Base-by-base conservation (phyloP, 2,113 vertebrate species). In the Oreamnos americanus region DNA sequence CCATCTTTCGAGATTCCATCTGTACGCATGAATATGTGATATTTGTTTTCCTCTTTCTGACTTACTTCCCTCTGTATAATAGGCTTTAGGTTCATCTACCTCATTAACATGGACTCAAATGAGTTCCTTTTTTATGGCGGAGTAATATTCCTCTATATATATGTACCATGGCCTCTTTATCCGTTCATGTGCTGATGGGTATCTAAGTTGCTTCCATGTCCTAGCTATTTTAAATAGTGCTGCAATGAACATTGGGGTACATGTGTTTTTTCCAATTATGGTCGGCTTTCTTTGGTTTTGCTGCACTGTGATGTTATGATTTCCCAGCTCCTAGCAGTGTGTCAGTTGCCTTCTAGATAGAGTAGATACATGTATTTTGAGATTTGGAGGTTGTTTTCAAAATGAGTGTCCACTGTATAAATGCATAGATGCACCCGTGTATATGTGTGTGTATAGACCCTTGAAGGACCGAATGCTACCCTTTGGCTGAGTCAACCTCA, bases 371-470 rank as follows among this genome's bases (percentile, higher is more conserved):
- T 14, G 83, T 17, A 57, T 93, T 94, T 82, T 79, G n/a, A 81
- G 89, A 90, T 90, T 87, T 91, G 82, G 17, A 81, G 33, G 53
- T 79, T 96, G 86, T 84, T 90, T 94, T 25, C 39, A 86, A 95
- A 96, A 94, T n/a, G 12, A 62, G 2, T 71, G 91, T 57, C 36
- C 4, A 23, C 43, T 5, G 10, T 87, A 33, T 36, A 87, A 51
- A 91, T 30, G 53, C 47, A 53, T 36, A 81, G 15, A 9, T 53
- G 16, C 36, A 30, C 47, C 21, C 0, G 3, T 76, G 62, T 87
- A 30, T 47, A 25, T 43, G 2, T 30, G 55, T 53, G 53, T 33
- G 7, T 23, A 13, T 7, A 60, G 36, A 33, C 11, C 39, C n/a
- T 23, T 15, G 53, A 92, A 90, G 33, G 62, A 49, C 26, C 16